Base-by-base conservation (phyloP, 2,888 invertebrate species). In the Nemoura dubitans region DNA sequence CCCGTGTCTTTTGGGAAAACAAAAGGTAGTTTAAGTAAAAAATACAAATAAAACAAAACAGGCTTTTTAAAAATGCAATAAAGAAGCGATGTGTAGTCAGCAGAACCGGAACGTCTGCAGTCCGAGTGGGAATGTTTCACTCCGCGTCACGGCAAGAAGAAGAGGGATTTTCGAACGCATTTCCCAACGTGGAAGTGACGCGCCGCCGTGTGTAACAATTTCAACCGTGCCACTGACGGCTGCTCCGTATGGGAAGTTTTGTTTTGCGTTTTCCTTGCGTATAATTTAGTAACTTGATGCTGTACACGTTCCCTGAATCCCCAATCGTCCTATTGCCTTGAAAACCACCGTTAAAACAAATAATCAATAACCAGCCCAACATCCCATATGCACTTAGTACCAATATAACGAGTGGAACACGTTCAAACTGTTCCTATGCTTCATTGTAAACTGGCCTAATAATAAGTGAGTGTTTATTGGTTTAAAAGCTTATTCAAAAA, bases 61-160 rank as follows among this genome's bases (percentile, higher is more conserved):
- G 78, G 26, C 27, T 26, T 28, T 26, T 78, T 78, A 78, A 78
- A 78, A 27, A 78, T 78, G 28, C 78, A 78, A 59, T 59, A 59
- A 59, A 59, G 59, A 59, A 59, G 1, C 59, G 59, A 21, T 59
- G 59, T 21, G 21, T 59, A 59, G 59, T 59, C 59, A 59, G 59
- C 36, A 36, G 36, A 36, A 59, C 6, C 59, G 59, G 21, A 59
- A 21, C 59, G 59, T 59, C 59, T 10, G 59, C 3, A 59, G 59
- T n/a, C n/a, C n/a, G n/a, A 21, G 21, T 59, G 59, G 59, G 21
- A 59, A 59, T 59, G 59, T 59, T 59, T 59, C 59, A 59, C 59
- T 59, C 21, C 6, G 16, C 59, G 59, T 59, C 21, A 59, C 59
- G 3, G 2, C 6, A 59, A 59, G 16, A 21, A 59, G 2, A 14